Percentiles rank a stretch among this genome's conserved stretches.
phyloP scores from a whole-genome alignment of 30 jellyfish, hydroid and myxozoan species.

The Clytia hemisphaerica region DNA sequence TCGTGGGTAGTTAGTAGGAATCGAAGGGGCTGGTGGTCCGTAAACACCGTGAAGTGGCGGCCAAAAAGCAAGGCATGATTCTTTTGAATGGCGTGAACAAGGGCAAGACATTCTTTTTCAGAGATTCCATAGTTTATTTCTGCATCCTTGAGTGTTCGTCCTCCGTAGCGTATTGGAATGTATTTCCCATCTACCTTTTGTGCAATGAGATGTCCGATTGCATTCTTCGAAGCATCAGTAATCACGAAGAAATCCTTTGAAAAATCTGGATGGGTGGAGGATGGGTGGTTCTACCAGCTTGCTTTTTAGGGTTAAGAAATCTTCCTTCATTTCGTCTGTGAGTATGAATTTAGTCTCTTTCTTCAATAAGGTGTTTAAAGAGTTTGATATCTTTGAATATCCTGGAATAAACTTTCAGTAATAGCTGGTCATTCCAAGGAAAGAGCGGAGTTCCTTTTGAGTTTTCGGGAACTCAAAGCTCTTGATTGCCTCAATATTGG shows the following conservation, averaged over 20 bases:
- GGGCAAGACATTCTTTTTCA: conserved; percentile 42
- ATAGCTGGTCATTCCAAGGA: background rate
- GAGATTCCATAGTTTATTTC: conserved; percentile 32
- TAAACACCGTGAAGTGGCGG: conserved; percentile 31
- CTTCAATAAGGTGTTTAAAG: conserved; percentile 25
- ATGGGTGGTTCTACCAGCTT: conserved; percentile 35
- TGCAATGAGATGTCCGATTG: conserved; percentile 45
- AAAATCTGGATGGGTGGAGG: conserved; percentile 30
- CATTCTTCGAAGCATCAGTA: conserved; percentile 59
- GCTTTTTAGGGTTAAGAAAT: conserved; percentile 8
- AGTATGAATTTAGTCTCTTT: conserved; percentile 6
- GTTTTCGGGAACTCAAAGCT: background rate
- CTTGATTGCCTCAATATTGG: conserved; percentile 11
- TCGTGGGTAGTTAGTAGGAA: conserved; percentile 42
- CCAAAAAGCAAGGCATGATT: conserved; percentile 40
- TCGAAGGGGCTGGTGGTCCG: conserved; percentile 42
- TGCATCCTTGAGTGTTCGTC: conserved; percentile 30
- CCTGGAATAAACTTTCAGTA: background rate
- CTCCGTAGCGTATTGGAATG: conserved; percentile 35
- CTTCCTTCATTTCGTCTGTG: conserved; percentile 2
- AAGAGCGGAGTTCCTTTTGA: background rate
- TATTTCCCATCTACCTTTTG: conserved; percentile 39
- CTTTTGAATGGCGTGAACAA: conserved; percentile 41
- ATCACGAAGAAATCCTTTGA: conserved; percentile 7
- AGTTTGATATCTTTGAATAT: conserved; percentile 2